Percentiles rank a stretch among this genome's conserved stretches.
Evolutionary conservation across 2,113 vertebrate species (phyloP).

Genomic region (Promerops cafer): DNA sequence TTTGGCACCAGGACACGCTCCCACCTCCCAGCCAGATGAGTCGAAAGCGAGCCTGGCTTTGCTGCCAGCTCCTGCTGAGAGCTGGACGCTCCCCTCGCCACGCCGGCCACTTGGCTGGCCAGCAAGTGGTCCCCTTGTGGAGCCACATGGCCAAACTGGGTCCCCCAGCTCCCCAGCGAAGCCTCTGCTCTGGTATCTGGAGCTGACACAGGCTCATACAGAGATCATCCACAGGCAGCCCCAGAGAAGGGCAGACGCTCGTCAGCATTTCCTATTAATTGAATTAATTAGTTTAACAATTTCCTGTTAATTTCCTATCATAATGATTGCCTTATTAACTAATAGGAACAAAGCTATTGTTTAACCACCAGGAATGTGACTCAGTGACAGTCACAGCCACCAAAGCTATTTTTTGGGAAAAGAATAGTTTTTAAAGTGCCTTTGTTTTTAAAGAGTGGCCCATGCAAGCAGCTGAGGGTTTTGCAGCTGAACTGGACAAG

Average conservation of each 20-base stretch:
- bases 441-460: neutral
- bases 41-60: accelerated
- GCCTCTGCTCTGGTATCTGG: neutral
- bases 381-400: neutral
- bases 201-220: accelerated
- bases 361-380: neutral
- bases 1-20: neutral
- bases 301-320: neutral
- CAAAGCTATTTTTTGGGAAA: neutral
- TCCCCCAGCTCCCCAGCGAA: neutral
- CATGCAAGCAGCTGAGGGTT: neutral
- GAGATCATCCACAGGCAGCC: neutral
- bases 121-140: accelerated
- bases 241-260: neutral
- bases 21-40: neutral
- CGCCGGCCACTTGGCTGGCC: accelerated
- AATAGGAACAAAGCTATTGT: neutral
- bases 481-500: neutral
- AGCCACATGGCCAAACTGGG: neutral
- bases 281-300: neutral
- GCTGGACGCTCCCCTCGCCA: neutral
- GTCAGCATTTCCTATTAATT: neutral
- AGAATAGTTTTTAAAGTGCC: neutral
- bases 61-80: neutral
- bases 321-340: neutral